Percentiles rank a stretch among this genome's conserved stretches.
These are phyloP conservation scores for Steinernema feltiae DNA, from an alignment of 1,140 invertebrate species.

Conservation along the genomic window DNA sequence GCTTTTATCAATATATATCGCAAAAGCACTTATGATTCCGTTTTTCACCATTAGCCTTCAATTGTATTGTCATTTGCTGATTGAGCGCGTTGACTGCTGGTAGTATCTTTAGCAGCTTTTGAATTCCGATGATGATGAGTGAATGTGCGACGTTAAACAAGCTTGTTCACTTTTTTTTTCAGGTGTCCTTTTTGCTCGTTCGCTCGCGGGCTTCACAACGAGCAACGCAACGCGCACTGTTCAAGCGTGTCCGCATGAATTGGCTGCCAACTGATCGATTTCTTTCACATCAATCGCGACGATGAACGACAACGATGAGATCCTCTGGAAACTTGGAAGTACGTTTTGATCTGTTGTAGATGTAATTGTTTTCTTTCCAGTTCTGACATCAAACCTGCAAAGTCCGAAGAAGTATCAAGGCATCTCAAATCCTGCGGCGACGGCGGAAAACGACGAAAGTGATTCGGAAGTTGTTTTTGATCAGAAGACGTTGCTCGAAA, in stretches of 20 bases:
- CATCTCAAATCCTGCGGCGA: neutral
- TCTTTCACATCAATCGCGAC: neutral
- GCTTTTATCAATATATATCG: neutral
- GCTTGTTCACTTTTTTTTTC: slow-evolving; percentile 3
- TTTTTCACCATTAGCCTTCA: neutral
- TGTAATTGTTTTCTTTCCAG: neutral
- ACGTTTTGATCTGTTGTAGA: neutral
- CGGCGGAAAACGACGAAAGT: neutral
- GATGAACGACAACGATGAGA: slow-evolving; percentile 7
- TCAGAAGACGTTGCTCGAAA: neutral
- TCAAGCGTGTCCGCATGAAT: slow-evolving; percentile 9
- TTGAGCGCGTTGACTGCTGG: too few species aligned
- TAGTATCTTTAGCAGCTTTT: too few species aligned
- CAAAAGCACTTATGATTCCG: too few species aligned
- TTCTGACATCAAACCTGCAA: neutral
- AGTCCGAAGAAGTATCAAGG: neutral
- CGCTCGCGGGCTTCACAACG: neutral
- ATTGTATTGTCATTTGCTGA: neutral
- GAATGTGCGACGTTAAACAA: too few species aligned
- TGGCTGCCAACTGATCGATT: neutral
- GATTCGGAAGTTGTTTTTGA: slow-evolving; percentile 1
- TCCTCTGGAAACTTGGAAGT: slow-evolving; percentile 11
- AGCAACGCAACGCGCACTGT: neutral
- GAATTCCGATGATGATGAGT: too few species aligned
- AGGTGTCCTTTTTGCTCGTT: slow-evolving; percentile 1